Evolutionary conservation across 1,140 invertebrate species (phyloP), one percentile per base, ranked within the genome.

Genomic region (Brachionus rubens): DNA sequence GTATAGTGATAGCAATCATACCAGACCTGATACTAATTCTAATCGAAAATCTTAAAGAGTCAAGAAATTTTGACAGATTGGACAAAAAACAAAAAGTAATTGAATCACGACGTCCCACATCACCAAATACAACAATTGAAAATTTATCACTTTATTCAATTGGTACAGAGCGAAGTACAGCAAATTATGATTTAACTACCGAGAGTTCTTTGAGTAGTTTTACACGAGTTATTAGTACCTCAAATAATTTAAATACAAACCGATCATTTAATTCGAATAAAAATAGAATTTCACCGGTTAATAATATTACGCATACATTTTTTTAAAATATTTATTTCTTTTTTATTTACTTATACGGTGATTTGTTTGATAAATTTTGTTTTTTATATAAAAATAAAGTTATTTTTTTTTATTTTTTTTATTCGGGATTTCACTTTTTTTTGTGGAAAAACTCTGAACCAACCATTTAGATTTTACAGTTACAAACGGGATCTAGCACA

Each of bases 1-100:
- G 88, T 0, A 77, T 87, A 0, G 80, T 88, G 0, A 81, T 87
- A 1, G 86, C 88, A 16, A 83, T 91, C 1, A 78, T 88, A 16
- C 90, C 90, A 0, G 89, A 90, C 79, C 85, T 85, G 67, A 78
- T 83, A 5, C 54, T 81, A 2, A 78, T 80, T 59, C 78, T 77
- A 5, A 9, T 77, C 24, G 48, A 65, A 14, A 81, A 83, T 59
- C 76, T 65, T 9, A 9, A 2, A 3, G 33, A 65, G 43, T 43
- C 14, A 24, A 24, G 40, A 21, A 21, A 24, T 10, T 14, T 43
- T 24, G 7, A 65, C 12, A 41, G 26, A 24, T 19, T 65, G 9
- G 7, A n/a, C 19, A 36, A 65, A 43, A 65, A 65, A 28, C 19
- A 41, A 65, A 65, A 43, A 43, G 19, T 14, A 14, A 24, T 46